Evolutionary conservation across 1,140 invertebrate genomes (phyloP).

Genomic region (Dolichoris vasculosae): DNA sequence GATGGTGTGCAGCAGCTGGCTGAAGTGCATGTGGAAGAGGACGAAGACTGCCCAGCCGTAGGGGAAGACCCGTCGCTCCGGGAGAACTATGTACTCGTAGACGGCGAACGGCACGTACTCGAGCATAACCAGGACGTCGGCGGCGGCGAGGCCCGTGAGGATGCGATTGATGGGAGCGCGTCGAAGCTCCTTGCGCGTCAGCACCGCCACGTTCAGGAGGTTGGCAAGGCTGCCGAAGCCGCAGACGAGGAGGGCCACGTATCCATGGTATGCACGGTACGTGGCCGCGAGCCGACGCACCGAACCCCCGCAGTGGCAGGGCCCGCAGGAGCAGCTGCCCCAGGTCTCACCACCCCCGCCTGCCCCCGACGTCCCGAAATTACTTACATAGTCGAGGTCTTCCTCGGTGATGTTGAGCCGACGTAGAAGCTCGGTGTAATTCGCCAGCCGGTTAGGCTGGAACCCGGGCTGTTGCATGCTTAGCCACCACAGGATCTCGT

Average conservation of each 20-base stretch:
- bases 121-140: constrained; percentile 90
- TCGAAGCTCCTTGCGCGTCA: constrained; percentile 89
- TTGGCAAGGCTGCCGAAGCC: constrained; percentile 93
- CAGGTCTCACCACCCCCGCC: not conserved
- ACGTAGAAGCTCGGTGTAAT: constrained; percentile 57
- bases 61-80: constrained; percentile 76
- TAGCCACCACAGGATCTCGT: not conserved
- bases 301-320: constrained; percentile 55
- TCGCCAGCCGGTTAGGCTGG: not conserved
- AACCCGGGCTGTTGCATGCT: not conserved
- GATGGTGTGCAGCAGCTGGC: constrained; percentile 87
- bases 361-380: constrained; percentile 31
- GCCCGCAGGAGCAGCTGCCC: constrained; percentile 5
- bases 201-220: constrained; percentile 89
- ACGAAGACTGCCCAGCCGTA: constrained; percentile 83
- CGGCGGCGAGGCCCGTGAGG: constrained; percentile 85
- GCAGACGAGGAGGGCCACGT: constrained; percentile 84
- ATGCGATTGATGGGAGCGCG: constrained; percentile 89
- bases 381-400: constrained; percentile 63
- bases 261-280: constrained; percentile 77
- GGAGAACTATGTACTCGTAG: constrained; percentile 82
- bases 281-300: constrained; percentile 55
- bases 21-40: constrained; percentile 87
- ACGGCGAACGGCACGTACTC: constrained; percentile 90
- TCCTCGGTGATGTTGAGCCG: constrained; percentile 63